These are phyloP conservation scores for Thymallus thymallus DNA, from an alignment of 2,113 vertebrate genomes.

Conservation along the genomic window DNA sequence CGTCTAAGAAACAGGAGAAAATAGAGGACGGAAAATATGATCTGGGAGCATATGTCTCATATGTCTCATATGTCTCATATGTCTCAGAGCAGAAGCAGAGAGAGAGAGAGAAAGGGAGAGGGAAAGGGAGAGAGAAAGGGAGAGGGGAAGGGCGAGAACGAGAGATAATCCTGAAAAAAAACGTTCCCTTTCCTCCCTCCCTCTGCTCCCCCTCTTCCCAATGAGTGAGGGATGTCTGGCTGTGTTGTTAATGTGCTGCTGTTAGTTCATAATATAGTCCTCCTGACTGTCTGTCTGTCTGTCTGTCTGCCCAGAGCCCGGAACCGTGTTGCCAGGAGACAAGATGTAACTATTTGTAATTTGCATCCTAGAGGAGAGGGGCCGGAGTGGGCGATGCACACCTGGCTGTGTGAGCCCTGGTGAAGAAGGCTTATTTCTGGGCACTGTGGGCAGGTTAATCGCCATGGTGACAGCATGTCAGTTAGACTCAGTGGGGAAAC, in stretches of 20 bases:
- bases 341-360: constrained; percentile 4
- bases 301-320: not conserved
- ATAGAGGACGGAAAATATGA: too few species aligned
- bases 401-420: not conserved
- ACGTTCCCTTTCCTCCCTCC: too few species aligned
- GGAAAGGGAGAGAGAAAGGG: not conserved
- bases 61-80: too few species aligned
- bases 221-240: not conserved
- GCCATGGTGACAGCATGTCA: not conserved
- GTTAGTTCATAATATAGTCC: constrained; percentile 5
- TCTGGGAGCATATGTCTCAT: too few species aligned
- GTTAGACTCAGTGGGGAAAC: not conserved
- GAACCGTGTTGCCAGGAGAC: constrained; percentile 3
- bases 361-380: not conserved
- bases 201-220: not conserved
- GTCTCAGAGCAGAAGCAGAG: not conserved
- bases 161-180: not conserved
- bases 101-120: not conserved
- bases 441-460: not conserved
- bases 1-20: too few species aligned
- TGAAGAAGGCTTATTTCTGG: not conserved
- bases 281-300: not conserved
- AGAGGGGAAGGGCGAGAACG: not conserved
- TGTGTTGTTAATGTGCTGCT: not conserved
- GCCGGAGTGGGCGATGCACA: not conserved